Base-by-base conservation (phyloP, 2,797 vertebrate genomes). In the Hybognathus amarus region DNA sequence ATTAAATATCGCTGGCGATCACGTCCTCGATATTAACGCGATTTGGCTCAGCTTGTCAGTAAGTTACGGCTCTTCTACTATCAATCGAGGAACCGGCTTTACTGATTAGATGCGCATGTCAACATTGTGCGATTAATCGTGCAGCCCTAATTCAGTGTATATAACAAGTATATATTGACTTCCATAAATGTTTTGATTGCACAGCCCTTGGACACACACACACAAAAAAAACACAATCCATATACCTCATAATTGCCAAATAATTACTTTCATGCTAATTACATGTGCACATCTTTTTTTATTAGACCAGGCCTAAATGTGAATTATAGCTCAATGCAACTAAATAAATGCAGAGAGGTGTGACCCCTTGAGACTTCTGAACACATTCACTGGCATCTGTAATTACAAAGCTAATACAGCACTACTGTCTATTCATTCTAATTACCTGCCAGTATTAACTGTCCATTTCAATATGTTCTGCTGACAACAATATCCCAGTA, bases 391-490 rank as follows among this genome's bases (percentile, higher is more conserved):
- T 74, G 69, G 69, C 77, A 50, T 79, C 66, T 66, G 80, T 80
- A 88, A 88, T 87, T 88, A 88, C 77, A 85, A 86, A 85, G 70
- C 84, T 66, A 87, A 88, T 84, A 87, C 68, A 52, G 63, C 67
- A 61, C 13, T 66, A 47, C 80, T 77, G 77, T 83, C 86, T 85
- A 88, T 87, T 87, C 79, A 73, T 86, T 80, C 71, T 80, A 88
- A 90, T 88, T 81, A 86, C 71, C 45, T 79, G 75, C 67, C 73
- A 83, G 68, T 64, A 87, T 81, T 52, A 24, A 9, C 5, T 47
- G 4, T 61, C 67, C 68, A 68, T 71, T 59, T 87, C 67, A 69
- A 82, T 85, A 82, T 77, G 81, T 83, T 80, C 42, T 24, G 77
- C 77, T 52, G 81, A 76, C 76, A 83, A 76, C 42, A 70, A 42